phyloP scores from a whole-genome alignment of 35 echinoderm and acorn worm species.

The Diadema setosum region DNA sequence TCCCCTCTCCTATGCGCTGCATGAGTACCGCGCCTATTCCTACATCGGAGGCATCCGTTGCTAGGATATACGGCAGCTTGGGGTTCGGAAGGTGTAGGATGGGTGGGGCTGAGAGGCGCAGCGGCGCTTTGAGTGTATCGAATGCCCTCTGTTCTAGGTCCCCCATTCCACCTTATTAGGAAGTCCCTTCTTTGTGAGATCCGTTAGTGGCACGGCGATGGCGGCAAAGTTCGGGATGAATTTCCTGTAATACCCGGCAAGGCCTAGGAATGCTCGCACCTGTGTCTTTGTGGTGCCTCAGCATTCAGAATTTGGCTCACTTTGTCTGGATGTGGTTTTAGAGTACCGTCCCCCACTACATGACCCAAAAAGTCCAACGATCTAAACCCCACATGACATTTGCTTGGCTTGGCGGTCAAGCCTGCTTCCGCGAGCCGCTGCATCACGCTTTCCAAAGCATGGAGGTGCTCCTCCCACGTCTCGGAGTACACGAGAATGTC shows the following conservation, averaged over 20 bases:
- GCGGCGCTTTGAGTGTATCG: conserved; percentile 35
- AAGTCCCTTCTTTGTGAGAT: conserved; percentile 30
- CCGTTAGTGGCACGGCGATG: conserved; percentile 42
- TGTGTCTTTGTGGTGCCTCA: conserved; percentile 29
- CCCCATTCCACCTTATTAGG: conserved; percentile 51
- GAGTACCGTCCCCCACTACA: not conserved
- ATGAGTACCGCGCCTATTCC: conserved; percentile 47
- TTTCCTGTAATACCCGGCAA: conserved; percentile 38
- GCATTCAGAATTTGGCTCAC: not conserved
- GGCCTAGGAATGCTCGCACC: conserved; percentile 20
- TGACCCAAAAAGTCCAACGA: not conserved
- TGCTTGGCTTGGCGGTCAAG: conserved; percentile 28
- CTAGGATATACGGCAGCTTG: conserved; percentile 17
- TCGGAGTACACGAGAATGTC: conserved; percentile 57
- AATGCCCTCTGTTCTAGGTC: conserved; percentile 34
- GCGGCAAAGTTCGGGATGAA: conserved; percentile 54
- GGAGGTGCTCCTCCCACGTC: conserved; percentile 30
- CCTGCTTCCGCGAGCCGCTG: not conserved
- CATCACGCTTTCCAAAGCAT: not conserved
- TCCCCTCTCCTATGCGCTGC: not conserved
- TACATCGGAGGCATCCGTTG: conserved; percentile 42
- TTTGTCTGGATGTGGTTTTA: not conserved
- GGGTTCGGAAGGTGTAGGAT: conserved; percentile 45
- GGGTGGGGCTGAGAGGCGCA: not conserved
- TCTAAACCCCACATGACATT: conserved; percentile 36